Conservation (phyloP, 2,113 vertebrate species). For the Microcebus murinus region DNA sequence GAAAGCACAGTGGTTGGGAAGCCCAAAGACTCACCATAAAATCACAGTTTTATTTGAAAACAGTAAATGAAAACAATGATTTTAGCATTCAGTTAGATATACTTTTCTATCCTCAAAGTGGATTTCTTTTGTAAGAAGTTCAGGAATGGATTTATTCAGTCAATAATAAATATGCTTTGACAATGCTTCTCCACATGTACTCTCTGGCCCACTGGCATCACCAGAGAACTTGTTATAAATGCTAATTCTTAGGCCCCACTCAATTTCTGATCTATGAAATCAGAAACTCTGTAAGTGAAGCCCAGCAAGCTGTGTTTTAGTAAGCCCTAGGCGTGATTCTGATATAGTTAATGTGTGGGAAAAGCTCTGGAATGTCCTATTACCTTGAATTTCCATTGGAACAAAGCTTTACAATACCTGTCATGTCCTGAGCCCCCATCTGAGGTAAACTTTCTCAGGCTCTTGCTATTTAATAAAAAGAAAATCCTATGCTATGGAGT, state of each 20-base stretch:
- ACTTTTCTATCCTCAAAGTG: not conserved
- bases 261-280: not conserved
- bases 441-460: not conserved
- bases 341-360: not conserved
- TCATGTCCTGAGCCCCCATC: not conserved
- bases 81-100: not conserved
- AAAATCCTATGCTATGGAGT: not conserved
- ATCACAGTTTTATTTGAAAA: not conserved
- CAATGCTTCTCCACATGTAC: not conserved
- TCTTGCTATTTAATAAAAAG: not conserved
- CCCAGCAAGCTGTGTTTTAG: not conserved
- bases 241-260: not conserved
- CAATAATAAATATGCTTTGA: not conserved
- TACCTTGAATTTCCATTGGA: not conserved
- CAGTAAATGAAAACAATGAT: not conserved
- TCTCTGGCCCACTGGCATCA: not conserved
- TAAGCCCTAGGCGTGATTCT: not conserved
- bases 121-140: not conserved
- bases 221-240: not conserved
- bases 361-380: not conserved
- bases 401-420: not conserved
- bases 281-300: not conserved
- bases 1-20: not conserved
- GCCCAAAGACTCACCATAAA: not conserved
- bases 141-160: not conserved